phyloP scores from a whole-genome alignment of 1,140 invertebrate species.

The Drosophila arizonae region DNA sequence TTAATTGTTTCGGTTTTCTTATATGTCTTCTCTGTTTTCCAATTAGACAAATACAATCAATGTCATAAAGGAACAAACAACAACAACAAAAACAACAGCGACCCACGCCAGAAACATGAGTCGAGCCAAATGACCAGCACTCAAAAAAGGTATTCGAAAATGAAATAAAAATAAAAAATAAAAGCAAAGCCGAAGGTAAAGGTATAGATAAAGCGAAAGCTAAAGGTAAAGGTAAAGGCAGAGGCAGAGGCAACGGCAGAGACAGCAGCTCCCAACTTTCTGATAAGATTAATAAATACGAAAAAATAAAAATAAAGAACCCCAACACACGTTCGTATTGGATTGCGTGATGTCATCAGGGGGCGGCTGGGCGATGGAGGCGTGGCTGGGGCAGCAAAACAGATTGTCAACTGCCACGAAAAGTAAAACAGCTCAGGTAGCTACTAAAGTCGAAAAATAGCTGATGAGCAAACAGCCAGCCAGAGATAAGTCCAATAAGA shows the following conservation, averaged over 20 bases:
- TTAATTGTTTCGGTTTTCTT: slow-evolving; percentile 38
- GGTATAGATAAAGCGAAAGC: slow-evolving; percentile 43
- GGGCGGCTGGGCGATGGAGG: neutral
- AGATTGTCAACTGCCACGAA: slow-evolving; percentile 47
- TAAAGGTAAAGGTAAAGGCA: slow-evolving; percentile 43
- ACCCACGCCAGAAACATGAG: slow-evolving; percentile 40
- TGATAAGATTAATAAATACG: slow-evolving; percentile 76
- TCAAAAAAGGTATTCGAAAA: slow-evolving; percentile 25
- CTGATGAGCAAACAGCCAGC: slow-evolving; percentile 17
- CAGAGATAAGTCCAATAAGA: slow-evolving; percentile 56
- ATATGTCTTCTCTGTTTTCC: slow-evolving; percentile 4
- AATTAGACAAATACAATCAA: slow-evolving; percentile 72
- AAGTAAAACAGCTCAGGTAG: slow-evolving; percentile 28
- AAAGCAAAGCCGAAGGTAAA: slow-evolving; percentile 10
- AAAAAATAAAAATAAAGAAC: slow-evolving; percentile 10
- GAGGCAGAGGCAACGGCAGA: neutral
- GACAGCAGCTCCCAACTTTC: slow-evolving; percentile 52
- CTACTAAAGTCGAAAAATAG: slow-evolving; percentile 40
- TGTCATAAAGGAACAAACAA: slow-evolving; percentile 48
- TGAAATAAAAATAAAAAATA: slow-evolving; percentile 33
- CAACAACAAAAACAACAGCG: neutral
- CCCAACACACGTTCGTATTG: slow-evolving; percentile 32
- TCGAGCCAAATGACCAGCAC: slow-evolving; percentile 29
- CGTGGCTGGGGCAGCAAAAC: slow-evolving; percentile 10
- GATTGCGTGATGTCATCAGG: slow-evolving; percentile 66